Evolutionary conservation across 2,113 vertebrate genomes (phyloP).

Genomic region (Aspiorhynchus laticeps): DNA sequence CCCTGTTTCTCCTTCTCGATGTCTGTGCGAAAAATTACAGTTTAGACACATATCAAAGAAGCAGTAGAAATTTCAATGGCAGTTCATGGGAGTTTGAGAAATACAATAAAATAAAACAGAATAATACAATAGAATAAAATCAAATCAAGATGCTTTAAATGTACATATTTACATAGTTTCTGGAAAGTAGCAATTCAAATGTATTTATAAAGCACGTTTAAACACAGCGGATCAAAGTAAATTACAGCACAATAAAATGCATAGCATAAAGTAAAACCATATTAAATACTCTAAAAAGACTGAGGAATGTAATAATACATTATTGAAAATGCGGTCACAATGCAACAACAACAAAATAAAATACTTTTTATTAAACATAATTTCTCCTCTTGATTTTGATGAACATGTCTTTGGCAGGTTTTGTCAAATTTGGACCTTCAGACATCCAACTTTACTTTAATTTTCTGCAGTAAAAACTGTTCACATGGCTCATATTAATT

Average conservation of each 20-base stretch:
- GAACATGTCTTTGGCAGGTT: background rate
- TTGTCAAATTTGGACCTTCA: background rate
- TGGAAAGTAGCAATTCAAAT: no score
- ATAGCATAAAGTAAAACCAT: no score
- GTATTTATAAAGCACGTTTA: no score
- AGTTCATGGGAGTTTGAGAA: background rate
- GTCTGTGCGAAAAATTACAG: conserved; percentile 60
- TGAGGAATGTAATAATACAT: background rate
- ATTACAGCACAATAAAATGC: no score
- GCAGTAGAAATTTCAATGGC: background rate
- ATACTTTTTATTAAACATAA: no score
- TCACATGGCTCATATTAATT: background rate
- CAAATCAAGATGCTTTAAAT: no score
- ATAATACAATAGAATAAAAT: no score
- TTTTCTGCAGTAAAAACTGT: no score
- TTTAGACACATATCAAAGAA: background rate
- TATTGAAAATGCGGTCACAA: background rate
- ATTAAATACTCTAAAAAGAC: no score
- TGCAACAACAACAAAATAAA: background rate
- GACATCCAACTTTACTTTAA: background rate
- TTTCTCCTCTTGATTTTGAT: background rate
- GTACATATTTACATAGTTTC: no score
- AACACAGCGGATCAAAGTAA: background rate
- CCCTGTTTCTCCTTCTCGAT: conserved; percentile 77
- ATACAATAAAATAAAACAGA: no score